These are phyloP conservation scores for Botia almorhae DNA, from an alignment of 2,797 vertebrate species.

Conservation along the genomic window DNA sequence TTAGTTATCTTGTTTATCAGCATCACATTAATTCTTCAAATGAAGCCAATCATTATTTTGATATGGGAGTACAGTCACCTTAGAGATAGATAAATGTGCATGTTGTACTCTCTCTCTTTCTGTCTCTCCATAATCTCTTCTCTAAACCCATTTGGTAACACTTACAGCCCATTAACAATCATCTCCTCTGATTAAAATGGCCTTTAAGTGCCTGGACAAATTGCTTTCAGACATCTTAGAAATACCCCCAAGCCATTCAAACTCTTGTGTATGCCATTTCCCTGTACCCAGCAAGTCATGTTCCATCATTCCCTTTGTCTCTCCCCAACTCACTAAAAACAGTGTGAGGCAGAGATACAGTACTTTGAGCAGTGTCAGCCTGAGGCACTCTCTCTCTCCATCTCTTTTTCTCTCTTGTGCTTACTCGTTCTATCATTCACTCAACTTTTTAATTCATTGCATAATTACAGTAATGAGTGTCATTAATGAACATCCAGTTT, in stretches of 20 bases:
- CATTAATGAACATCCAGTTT: conserved; percentile 43
- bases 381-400: neutral
- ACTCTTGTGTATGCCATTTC: neutral
- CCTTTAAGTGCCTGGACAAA: conserved; percentile 51
- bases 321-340: conserved; percentile 23
- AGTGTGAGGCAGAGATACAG: conserved; percentile 11
- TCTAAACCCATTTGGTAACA: conserved; percentile 53
- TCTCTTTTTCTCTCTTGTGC: neutral
- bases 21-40: conserved; percentile 5
- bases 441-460: conserved; percentile 35
- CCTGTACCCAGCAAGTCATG: conserved; percentile 7
- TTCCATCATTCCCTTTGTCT: conserved; percentile 37
- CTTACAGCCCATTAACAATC: conserved; percentile 56
- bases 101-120: neutral
- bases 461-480: conserved; percentile 43
- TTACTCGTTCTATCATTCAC: neutral
- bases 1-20: conserved; percentile 1
- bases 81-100: conserved; percentile 33
- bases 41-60: neutral
- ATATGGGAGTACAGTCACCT: neutral
- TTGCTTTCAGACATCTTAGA: conserved; percentile 58
- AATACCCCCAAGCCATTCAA: conserved; percentile 44
- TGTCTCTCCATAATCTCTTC: conserved; percentile 13
- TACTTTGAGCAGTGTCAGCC: conserved; percentile 19
- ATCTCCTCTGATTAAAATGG: conserved; percentile 54